phyloP scores from a whole-genome alignment of 2,888 invertebrate species.

The Eupithecia abbreviata region DNA sequence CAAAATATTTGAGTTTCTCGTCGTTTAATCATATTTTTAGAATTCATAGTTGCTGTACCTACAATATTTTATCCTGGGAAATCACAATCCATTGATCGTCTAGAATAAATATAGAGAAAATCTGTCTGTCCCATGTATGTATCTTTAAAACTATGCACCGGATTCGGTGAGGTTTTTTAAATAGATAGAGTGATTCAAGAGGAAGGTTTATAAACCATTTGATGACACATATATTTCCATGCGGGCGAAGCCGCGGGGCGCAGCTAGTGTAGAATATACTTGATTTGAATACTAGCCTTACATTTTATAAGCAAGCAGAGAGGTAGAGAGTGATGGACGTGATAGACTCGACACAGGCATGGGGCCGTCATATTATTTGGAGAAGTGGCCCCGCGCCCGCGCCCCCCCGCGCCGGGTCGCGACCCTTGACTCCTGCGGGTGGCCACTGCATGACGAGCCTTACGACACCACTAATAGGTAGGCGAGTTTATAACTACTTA shows the following conservation, averaged over 20 bases:
- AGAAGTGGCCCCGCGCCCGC: slow-evolving; percentile 16
- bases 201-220: too few relatives aligned
- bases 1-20: neutral
- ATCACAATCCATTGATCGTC: too few relatives aligned
- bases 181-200: too few relatives aligned
- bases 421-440: slow-evolving; percentile 29
- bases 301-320: neutral
- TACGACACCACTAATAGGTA: slow-evolving; percentile 6
- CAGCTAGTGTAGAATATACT: too few relatives aligned
- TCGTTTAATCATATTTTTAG: neutral
- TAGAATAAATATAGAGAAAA: too few relatives aligned
- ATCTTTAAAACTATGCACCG: too few relatives aligned
- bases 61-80: too few relatives aligned
- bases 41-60: too few relatives aligned
- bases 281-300: neutral
- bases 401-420: slow-evolving; percentile 26
- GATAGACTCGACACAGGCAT: slow-evolving; percentile 24
- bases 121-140: too few relatives aligned
- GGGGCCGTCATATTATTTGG: slow-evolving; percentile 38
- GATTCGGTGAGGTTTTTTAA: too few relatives aligned
- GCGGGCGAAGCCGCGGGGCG: too few relatives aligned
- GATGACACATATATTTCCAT: too few relatives aligned
- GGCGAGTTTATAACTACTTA: neutral
- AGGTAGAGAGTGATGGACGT: slow-evolving; percentile 4
- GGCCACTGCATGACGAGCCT: slow-evolving; percentile 26